Evolutionary conservation across 2,797 vertebrate genomes (phyloP), one percentile per base, ranked within the genome.

Genomic region (Acanthiza pusilla): DNA sequence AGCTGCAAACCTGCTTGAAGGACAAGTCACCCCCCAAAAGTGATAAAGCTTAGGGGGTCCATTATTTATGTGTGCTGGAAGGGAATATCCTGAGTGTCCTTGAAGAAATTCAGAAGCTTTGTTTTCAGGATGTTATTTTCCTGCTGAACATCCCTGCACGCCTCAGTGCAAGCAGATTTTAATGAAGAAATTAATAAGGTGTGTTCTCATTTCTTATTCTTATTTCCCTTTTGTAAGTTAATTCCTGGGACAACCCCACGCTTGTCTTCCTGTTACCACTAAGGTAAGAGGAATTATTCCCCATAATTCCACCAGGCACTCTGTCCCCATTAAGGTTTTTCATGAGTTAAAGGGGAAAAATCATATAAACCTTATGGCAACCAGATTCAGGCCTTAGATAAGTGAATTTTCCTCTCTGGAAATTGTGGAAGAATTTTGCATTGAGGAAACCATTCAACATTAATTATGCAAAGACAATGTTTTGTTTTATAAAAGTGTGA

Each of bases 11-110:
- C 48, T 66, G 43, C 55, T 17, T 76, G 66, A 80, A 81, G 30
- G 80, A 76, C 27, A 83, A 92, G 73, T 57, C 43, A 3, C 22
- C 55, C 45, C 25, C 23, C 32, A 72, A 88, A 78, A 73, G 60
- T 27, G 73, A 70, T 82, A 57, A 85, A 80, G 34, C 34, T 67
- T 38, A 34, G 53, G 14, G 8, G 42, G 92, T 77, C 34, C 42
- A 61, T 94, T 85, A 85, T 79, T 94, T 85, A 50, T 85, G 34
- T 85, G 55, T 57, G 63, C 55, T 95, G 75, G 45, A 79, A 91
- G 45, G 67, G 63, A 95, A 82, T 73, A 70, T n/a, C 40, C 27
- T 61, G 26, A 32, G 60, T 66, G 26, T 67, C n/a, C 40, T 82
- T 75, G 38, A 71, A 77, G 50, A 72, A 87, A 61, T 42, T n/a